phyloP scores from a whole-genome alignment of 2,888 invertebrate genomes.

The Embidobia sp. region DNA sequence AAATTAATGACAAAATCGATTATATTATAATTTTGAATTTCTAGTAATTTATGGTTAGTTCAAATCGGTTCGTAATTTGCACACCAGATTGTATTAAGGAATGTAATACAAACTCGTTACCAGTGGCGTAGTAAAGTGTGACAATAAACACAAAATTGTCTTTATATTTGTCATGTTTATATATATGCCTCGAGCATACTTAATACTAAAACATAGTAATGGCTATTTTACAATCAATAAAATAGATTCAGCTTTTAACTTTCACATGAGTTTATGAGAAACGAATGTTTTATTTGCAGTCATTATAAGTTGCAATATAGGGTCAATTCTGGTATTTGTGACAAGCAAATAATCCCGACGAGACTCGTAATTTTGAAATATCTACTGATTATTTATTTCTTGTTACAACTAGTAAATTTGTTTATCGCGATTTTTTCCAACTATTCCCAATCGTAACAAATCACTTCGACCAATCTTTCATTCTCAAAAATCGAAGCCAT shows the following conservation, averaged over 20 bases:
- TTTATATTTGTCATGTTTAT: conserved; percentile 1
- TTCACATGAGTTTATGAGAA: conserved; percentile 1
- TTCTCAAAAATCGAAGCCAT: no score
- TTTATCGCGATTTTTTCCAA: no score
- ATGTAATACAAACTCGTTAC: background rate
- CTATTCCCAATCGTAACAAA: no score
- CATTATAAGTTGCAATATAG: background rate
- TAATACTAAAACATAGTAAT: conserved; percentile 10
- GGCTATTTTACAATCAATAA: conserved; percentile 23
- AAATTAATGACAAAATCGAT: no score
- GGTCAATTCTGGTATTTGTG: no score
- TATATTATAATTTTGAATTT: no score
- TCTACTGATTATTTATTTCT: no score
- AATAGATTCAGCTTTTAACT: background rate
- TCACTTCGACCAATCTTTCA: no score
- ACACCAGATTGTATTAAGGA: background rate
- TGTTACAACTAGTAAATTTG: no score
- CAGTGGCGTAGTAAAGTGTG: background rate
- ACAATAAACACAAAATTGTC: conserved; percentile 1
- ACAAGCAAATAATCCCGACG: no score
- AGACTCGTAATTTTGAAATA: no score
- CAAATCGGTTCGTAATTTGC: background rate
- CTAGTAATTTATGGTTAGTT: no score
- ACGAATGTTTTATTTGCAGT: background rate
- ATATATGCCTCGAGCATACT: background rate